Evolutionary conservation across 2,888 invertebrate species (phyloP).

Genomic region (Meghimatium bilineatum): DNA sequence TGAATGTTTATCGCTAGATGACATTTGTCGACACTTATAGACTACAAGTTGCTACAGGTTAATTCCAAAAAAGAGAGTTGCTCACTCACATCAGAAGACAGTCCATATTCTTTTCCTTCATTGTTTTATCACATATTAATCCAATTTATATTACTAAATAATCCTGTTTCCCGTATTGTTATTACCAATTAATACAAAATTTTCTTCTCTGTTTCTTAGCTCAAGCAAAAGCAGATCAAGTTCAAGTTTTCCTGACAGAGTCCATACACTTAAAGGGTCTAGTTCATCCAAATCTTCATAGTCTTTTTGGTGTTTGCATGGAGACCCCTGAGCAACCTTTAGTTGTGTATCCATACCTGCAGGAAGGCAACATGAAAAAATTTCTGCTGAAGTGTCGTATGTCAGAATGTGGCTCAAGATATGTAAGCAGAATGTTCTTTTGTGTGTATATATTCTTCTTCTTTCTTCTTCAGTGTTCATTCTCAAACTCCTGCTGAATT

Average conservation of each 20-base stretch:
- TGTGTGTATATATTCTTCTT: too few relatives aligned
- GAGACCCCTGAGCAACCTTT: slow-evolving; percentile 81
- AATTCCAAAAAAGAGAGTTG: too few relatives aligned
- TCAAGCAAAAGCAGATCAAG: slow-evolving; percentile 85
- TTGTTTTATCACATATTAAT: too few relatives aligned
- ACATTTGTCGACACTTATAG: too few relatives aligned
- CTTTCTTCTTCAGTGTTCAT: too few relatives aligned
- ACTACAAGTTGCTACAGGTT: too few relatives aligned
- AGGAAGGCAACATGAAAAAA: slow-evolving; percentile 87
- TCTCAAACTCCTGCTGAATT: too few relatives aligned
- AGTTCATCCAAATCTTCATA: slow-evolving; percentile 85
- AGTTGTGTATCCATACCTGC: slow-evolving; percentile 88
- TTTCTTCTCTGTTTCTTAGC: slow-evolving; percentile 56
- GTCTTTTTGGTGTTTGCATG: slow-evolving; percentile 88
- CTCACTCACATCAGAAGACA: too few relatives aligned
- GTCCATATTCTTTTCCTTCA: too few relatives aligned
- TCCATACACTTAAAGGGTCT: slow-evolving; percentile 84
- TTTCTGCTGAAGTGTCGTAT: slow-evolving; percentile 76
- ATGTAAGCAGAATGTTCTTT: slow-evolving; percentile 60
- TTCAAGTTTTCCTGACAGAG: slow-evolving; percentile 87
- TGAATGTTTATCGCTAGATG: too few relatives aligned
- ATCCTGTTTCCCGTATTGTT: background rate
- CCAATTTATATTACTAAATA: background rate
- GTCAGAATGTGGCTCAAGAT: slow-evolving; percentile 72
- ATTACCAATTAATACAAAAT: background rate